Base-by-base conservation (phyloP, 2,888 invertebrate species). In the Catocala fraxini region DNA sequence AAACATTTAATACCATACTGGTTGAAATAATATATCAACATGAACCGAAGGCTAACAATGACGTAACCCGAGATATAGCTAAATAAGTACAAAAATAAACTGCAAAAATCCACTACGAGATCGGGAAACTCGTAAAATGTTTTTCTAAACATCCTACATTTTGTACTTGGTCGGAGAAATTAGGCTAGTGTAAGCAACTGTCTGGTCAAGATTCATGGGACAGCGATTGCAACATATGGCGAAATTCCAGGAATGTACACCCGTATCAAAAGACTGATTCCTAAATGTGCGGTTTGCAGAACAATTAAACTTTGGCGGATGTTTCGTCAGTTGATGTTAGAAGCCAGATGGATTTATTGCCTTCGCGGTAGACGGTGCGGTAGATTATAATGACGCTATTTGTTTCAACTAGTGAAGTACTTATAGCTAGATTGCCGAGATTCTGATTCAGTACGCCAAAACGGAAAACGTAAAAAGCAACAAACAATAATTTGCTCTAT, bases 191-290 rank as follows among this genome's bases (percentile, higher is more conserved):
- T 80, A 81, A 80, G 79, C 74, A 82, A 72, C 70, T 78, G 71
- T 73, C 74, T 58, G 62, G 71, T n/a, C 51, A 70, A 83, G 80
- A 82, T 83, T 83, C 75, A 82, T 81, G 56, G 60, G 53, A 42
- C 59, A 63, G 48, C 46, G 59, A 65, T 67, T 54, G 66, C 12
- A 71, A 55, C 68, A 70, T 65, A 61, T 68, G 63, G 63, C 34
- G 15, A 47, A 35, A 39, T 73, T 73, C 67, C 39, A 47, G 57
- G 73, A 69, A 80, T 68, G 65, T 73, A 79, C 68, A 70, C 67
- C 51, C 42, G 35, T 55, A 71, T 68, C 68, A 77, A 73, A 75
- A 68, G 67, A 65, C 48, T 57, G 35, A 47, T 56, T 47, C 35
- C 51, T 59, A 53, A 73, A 63, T 59, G 49, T n/a, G 54, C 47